A percentile compares a stretch with the other conserved stretches of the same genome.
Evolutionary conservation across 1,140 invertebrate genomes (phyloP).

Genomic region (Tetragnatha versicolor): DNA sequence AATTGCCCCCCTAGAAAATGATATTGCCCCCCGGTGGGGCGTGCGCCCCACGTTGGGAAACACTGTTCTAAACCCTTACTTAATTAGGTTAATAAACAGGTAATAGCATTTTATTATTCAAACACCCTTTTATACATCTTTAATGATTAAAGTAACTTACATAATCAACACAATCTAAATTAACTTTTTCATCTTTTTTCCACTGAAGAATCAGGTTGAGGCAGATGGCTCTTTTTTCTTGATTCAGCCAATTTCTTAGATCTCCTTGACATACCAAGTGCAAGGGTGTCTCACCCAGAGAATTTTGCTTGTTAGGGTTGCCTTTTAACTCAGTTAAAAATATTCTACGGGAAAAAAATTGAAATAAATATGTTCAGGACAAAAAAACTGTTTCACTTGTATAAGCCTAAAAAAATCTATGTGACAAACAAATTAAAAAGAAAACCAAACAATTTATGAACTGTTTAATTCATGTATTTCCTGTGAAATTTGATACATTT

Average conservation of each 20-base stretch:
- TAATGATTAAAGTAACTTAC: constrained; percentile 61
- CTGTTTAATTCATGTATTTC: too few relatives aligned
- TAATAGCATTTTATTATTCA: too few relatives aligned
- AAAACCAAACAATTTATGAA: too few relatives aligned
- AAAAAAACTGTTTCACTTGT: not conserved
- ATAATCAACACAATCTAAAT: constrained; percentile 71
- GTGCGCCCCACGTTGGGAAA: too few relatives aligned
- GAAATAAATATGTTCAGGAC: not conserved
- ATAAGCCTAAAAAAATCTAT: not conserved
- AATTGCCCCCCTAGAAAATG: too few relatives aligned
- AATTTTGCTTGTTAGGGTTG: constrained; percentile 76
- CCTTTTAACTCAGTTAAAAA: constrained; percentile 73
- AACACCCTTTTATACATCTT: too few relatives aligned
- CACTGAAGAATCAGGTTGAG: constrained; percentile 72
- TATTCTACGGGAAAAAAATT: constrained; percentile 66
- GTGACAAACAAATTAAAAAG: not conserved
- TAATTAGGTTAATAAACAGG: too few relatives aligned
- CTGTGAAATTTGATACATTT: too few relatives aligned
- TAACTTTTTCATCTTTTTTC: constrained; percentile 71
- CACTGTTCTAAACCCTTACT: not conserved
- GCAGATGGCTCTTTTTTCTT: constrained; percentile 71
- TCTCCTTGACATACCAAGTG: constrained; percentile 70
- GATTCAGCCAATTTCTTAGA: constrained; percentile 68
- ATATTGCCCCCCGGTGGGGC: too few relatives aligned
- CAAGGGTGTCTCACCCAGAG: constrained; percentile 71